Evolutionary conservation across 92 coral and sea anemone species (phyloP), one percentile per base, ranked within the genome.

Genomic region (Epizoanthus scotinus): DNA sequence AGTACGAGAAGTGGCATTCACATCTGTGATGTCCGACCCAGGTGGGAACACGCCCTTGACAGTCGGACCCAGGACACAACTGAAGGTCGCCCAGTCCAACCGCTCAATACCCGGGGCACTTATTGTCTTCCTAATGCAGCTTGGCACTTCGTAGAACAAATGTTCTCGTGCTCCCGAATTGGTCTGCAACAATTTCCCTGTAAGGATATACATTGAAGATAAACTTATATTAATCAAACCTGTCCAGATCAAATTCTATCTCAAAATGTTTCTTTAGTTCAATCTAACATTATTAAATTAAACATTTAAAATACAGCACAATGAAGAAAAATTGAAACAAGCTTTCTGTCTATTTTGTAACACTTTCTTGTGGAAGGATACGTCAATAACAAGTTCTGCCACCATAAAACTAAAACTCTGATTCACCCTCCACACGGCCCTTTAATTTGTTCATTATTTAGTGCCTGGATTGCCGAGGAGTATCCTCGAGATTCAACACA

Each of bases 101-200:
- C 98, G 84, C 87, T 93, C 97, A 21, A 90, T 67, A 36, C 86
- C 98, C 24, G 91, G 84, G 85, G 78, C 93, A 79, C 93, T 91
- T 88, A 95, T 90, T 73, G 99, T 94, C 85, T 95, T 89, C 29
- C 99, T 88, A 75, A 87, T 81, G 77, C 95, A 92, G 31, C 88
- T 68, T 50, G 99, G 99, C 3, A 93, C 96, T 77, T 95, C 98
- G 86, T 73, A 93, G 42, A 95, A 90, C 42, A 95, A 82, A 78
- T 93, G 97, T 34, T 95, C 99, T 7, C 99, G 98, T 2, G 99
- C 99, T 6, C 99, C 99, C 24, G 99, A 95, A 77, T 95, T 95
- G 1, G 99, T 95, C 78, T 93, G 95, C 59, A 95, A 84, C 68
- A 95, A 90, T 75, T 95, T 95, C 29, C 99, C 99, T 95, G 91